Evolutionary conservation across 2,888 invertebrate genomes (phyloP), one percentile per base, ranked within the genome.

Genomic region (Drosophila diplacantha): DNA sequence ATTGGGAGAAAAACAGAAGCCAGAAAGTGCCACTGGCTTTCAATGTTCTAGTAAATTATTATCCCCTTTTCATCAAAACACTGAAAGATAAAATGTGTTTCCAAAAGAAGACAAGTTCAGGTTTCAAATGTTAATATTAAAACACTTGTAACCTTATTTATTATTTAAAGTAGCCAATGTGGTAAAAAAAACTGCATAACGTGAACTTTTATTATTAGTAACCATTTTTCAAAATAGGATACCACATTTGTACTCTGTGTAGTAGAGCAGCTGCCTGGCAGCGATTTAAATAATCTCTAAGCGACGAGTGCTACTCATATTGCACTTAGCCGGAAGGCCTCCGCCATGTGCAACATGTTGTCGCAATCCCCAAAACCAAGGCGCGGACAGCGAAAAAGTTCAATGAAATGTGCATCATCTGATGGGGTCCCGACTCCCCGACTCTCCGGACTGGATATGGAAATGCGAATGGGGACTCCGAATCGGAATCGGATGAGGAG

Each of bases 261-360:
- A 50, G 31, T 18, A 44, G 44, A 56, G 46, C 73, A 64, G 63
- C 65, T 61, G 80, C 63, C 50, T 47, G 44, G 44, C 39, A 64
- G 46, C 34, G 63, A 78, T 75, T 79, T 63, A 73, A 71, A 80
- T 79, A 75, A 63, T 82, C 77, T 76, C 61, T 37, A 69, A 68
- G 72, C 65, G 74, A 70, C 68, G 73, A 70, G 81, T 73, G 73
- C 79, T 74, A 67, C 80, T 84, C 76, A 74, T 81, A 79, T 83
- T 82, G 85, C 81, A 85, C 85, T 81, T 83, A 80, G 50, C 70
- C 57, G 62, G 47, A 59, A 49, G 39, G 65, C 37, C 44, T 35
- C 64, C 67, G 72, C 83, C 81, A 84, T 85, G 74, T 83, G 85
- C 82, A 84, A 85, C 82, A 83, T 75, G 83, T 85, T 84, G 85